Evolutionary conservation across 2,113 vertebrate genomes (phyloP), one percentile per base, ranked within the genome.

Genomic region (Oncorhynchus tshawytscha): DNA sequence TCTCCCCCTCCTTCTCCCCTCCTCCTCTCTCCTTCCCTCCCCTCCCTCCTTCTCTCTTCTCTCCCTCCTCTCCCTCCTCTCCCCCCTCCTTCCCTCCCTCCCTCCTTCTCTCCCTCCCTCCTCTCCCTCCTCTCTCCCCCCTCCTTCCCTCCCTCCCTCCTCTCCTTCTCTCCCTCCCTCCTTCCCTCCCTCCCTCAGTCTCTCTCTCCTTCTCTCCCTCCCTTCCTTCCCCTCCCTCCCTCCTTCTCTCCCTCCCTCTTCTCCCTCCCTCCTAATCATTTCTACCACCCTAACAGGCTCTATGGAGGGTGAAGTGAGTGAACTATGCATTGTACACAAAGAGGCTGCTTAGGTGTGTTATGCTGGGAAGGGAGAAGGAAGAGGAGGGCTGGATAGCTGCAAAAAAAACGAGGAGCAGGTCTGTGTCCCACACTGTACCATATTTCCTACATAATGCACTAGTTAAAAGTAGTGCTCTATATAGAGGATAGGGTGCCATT

Each of bases 371-470:
- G 45, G 64, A 13, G 67, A 72, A 8, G 18, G 24, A 27, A 27
- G 27, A 20, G 62, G 65, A 51, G 54, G 49, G 34, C 9, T 68
- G 81, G 77, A 68, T 78, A 69, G 76, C 72, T 87, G 79, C 74
- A 84, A 27, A 27, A 84, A 74, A 91, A 90, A 89, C 72, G 88
- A 89, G 86, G 85, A 90, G 85, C 86, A 81, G 90, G 82, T 86
- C 84, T 87, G 9, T 9, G 2, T 11, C 39, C 9, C 39, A 45
- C 9, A 45, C 9, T 86, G 78, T 70, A 83, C 77, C 51, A 16
- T 5, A 18, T 18, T 54, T 4, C 51, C 51, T 54, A 16, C 16
- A 54, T 16, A 54, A 18, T 11, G 9, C 39, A 45, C 9, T 12
- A 45, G 39, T 45, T 1, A 54, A 54, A 54, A 18, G 51, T 54